Base-by-base conservation (phyloP, 2,888 invertebrate genomes). In the Herminia tarsipennalis region DNA sequence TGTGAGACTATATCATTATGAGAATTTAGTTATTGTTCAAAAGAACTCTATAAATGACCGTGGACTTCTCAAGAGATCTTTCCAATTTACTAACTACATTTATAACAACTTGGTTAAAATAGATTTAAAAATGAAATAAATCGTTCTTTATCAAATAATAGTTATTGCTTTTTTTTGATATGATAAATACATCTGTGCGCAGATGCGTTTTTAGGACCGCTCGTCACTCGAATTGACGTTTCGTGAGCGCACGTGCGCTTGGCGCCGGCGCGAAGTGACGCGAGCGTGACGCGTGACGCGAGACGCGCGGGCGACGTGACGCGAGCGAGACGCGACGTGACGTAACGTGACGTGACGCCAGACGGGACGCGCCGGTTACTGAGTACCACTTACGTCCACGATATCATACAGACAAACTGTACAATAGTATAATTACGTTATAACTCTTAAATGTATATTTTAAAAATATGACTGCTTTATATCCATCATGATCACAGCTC, bases 401-500 rank as follows among this genome's bases (percentile, higher is more conserved):
- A 63, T 64, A 56, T 16, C 57, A 66, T 76, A 77, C 78, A 73
- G 72, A 74, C 61, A 36, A 22, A 47, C 80, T 73, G 80, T 78
- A 83, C 81, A 75, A 69, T 70, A 74, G 72, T 79, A 78, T 83
- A 78, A 83, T 86, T 88, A 88, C 87, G 83, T 86, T 81, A 81
- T 87, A 88, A 89, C 84, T 85, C 90, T 88, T 90, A 89, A 73
- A 81, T 81, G 78, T 85, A 83, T 88, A 88, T 86, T 90, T 80
- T 87, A 90, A 90, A 91, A 89, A 91, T 91, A 91, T 91, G 90
- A 91, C 90, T 91, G 87, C 86, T 81, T 89, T 89, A 86, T 88
- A 88, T 87, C 90, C 90, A 81, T 89, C 90, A 78, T 83, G 83
- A 91, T 91, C 90, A 91, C 90, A 91, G 90, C 90, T 86, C 85